Base-by-base conservation (phyloP, 2,888 invertebrate species). In the Villa cingulata region DNA sequence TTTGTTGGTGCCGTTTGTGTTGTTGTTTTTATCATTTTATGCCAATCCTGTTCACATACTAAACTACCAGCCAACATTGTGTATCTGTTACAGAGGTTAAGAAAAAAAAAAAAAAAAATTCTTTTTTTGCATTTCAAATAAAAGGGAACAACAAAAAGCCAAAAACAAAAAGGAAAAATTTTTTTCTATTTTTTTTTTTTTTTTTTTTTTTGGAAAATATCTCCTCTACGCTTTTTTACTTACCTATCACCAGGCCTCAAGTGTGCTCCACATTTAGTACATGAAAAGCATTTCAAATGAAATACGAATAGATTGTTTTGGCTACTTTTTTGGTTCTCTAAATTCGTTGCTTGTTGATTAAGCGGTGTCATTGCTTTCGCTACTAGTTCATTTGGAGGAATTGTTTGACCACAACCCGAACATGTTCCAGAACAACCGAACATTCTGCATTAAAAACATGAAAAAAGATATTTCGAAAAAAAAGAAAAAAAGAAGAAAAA, bases 21-120 rank as follows among this genome's bases (percentile, higher is more conserved):
- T 57, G 81, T 81, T 58, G 75, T 78, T 72, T 88, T 87, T 70
- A 88, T 80, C 65, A 91, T 76, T 73, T 91, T 91, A 72, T 90
- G 87, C 83, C 89, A 92, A 74, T 94, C 92, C 72, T 90, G 86
- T 73, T 94, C 94, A 75, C 94, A 94, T 55, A 92, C 85, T 65
- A 91, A 77, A 64, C 83, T 83, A 56, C 91, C 92, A 64, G 87
- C 85, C 60, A 92, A 75, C 76, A 92, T 81, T 72, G 89, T 87
- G 74, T 88, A 92, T 74, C 82, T 81, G 65, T 23, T 59, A 59
- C 20, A 19, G 41, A 23, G 46, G n/a, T 4, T 19, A 39, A 18
- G 37, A 43, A 40, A 46, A 39, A 29, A 48, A 29, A 49, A 41
- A 46, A 36, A 7, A 23, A 23, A 23, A 23, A n/a, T n/a, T n/a